These are phyloP conservation scores for Lampris incognitus DNA, from an alignment of 2,113 vertebrate genomes.

Conservation along the genomic window DNA sequence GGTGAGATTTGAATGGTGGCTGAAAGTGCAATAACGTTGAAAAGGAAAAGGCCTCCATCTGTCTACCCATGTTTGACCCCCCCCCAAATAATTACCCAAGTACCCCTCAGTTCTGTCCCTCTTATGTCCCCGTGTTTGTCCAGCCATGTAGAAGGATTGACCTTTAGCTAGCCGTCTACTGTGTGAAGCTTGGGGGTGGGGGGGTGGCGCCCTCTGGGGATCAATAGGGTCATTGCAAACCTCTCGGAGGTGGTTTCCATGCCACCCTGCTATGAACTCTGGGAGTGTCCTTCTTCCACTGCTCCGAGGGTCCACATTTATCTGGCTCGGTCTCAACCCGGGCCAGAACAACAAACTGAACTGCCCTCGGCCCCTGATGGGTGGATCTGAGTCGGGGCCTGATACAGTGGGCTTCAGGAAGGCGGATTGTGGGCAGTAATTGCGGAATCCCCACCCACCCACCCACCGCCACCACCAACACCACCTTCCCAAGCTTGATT, in stretches of 20 bases:
- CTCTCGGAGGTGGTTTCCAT: background rate
- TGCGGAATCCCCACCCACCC: no score
- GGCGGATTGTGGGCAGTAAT: no score
- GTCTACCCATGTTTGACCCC: background rate
- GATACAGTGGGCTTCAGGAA: no score
- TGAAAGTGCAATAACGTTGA: background rate
- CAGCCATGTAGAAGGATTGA: conserved; percentile 50
- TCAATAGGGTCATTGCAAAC: conserved; percentile 35
- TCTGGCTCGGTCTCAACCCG: no score
- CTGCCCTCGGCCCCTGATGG: no score
- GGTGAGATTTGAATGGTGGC: background rate
- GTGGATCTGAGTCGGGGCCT: no score
- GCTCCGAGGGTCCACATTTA: no score
- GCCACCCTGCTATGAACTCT: no score
- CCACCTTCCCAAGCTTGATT: conserved; percentile 10
- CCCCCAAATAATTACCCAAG: no score
- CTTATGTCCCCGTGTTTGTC: conserved; percentile 34
- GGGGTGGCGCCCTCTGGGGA: conserved; percentile 47
- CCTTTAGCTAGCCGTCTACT: conserved; percentile 46
- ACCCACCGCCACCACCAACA: background rate
- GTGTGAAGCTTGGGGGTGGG: conserved; percentile 6
- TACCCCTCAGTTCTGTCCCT: background rate
- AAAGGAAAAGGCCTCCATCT: background rate
- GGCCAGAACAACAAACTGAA: no score
- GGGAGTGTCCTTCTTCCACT: no score